phyloP scores from a whole-genome alignment of 1,140 invertebrate genomes.

The Mactra quadrangularis region DNA sequence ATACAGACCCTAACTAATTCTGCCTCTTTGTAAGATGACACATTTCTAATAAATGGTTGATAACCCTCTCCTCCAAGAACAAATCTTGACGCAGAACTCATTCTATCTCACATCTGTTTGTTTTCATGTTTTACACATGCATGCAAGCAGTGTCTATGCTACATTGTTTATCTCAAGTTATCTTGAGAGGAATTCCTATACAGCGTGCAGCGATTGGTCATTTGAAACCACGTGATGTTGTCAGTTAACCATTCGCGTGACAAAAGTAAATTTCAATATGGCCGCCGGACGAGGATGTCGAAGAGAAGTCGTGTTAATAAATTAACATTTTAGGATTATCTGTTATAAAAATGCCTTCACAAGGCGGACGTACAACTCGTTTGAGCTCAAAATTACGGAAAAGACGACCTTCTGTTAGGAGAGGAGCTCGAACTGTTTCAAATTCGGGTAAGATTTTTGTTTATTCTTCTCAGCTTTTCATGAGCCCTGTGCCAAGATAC shows the following conservation, averaged over 20 bases:
- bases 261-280: slow-evolving; percentile 79
- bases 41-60: slow-evolving; percentile 27
- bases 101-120: slow-evolving; percentile 5
- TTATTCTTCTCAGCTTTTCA: not conserved
- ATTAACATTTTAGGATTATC: slow-evolving; percentile 37
- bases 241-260: slow-evolving; percentile 72
- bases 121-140: not conserved
- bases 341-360: slow-evolving; percentile 76
- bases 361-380: slow-evolving; percentile 75
- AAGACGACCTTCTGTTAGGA: slow-evolving; percentile 24
- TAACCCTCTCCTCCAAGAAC: slow-evolving; percentile 62
- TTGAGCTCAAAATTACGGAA: slow-evolving; percentile 71
- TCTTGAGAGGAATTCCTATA: slow-evolving; percentile 53
- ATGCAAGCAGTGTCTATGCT: slow-evolving; percentile 40
- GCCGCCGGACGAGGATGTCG: slow-evolving; percentile 65
- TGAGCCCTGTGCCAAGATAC: slow-evolving; percentile 3
- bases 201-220: slow-evolving; percentile 70
- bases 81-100: slow-evolving; percentile 62
- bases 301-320: slow-evolving; percentile 58
- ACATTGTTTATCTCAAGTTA: slow-evolving; percentile 12
- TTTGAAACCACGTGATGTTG: slow-evolving; percentile 71
- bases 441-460: slow-evolving; percentile 39
- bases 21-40: slow-evolving; percentile 64
- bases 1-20: slow-evolving; percentile 44
- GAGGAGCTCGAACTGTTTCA: slow-evolving; percentile 17